Evolutionary conservation across 2,797 vertebrate species (phyloP).

Genomic region (Myotis vivesi): DNA sequence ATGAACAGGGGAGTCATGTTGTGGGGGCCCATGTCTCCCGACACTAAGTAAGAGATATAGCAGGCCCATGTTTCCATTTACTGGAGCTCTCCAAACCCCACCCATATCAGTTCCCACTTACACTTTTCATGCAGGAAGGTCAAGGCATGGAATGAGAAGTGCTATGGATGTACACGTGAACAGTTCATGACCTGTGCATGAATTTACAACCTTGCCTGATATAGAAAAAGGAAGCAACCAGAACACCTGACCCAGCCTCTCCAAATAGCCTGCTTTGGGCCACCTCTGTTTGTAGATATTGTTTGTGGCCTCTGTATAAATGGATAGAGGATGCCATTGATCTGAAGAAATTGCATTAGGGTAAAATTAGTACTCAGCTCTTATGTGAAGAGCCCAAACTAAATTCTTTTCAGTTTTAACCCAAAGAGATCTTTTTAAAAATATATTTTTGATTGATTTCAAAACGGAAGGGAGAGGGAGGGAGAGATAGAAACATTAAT

Average conservation of each 20-base stretch:
- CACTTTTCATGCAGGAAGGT: not conserved
- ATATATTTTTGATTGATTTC: not conserved
- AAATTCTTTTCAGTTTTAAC: conserved; percentile 40
- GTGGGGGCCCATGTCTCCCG: not conserved
- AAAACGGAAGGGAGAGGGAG: not conserved
- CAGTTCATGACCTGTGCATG: not conserved
- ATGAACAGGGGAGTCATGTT: not conserved
- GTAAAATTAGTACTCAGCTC: not conserved
- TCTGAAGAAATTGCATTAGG: not conserved
- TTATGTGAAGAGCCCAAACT: not conserved
- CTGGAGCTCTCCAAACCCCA: not conserved
- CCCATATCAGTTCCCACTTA: not conserved
- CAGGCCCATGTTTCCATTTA: conserved; percentile 40
- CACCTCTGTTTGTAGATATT: not conserved
- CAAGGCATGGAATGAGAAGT: not conserved
- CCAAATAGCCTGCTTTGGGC: not conserved
- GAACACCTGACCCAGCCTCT: not conserved
- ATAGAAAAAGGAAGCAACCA: not conserved
- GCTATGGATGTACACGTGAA: not conserved
- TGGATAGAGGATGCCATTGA: not conserved
- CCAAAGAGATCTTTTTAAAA: conserved; percentile 19
- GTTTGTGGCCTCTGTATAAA: not conserved
- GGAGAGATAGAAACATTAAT: not conserved
- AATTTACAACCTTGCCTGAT: conserved; percentile 52
- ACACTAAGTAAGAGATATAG: conserved; percentile 14